These are phyloP conservation scores for Holocentrus rufus DNA, from an alignment of 2,797 vertebrate genomes.

Conservation along the genomic window DNA sequence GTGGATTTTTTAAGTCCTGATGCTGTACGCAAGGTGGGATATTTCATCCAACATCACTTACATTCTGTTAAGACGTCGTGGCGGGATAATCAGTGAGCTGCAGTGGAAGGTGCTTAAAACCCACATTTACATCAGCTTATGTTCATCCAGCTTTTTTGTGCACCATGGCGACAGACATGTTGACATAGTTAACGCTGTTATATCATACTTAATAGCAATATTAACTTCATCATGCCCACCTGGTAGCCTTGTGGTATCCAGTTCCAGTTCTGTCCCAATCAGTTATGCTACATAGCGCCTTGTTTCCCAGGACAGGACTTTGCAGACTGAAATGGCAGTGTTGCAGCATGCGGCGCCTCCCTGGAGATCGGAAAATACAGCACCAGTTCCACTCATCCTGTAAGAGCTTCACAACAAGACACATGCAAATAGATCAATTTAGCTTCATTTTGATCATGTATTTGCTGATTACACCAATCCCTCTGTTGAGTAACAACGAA, in stretches of 20 bases:
- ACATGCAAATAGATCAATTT: background rate
- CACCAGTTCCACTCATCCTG: background rate
- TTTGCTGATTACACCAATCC: background rate
- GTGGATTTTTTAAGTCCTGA: background rate
- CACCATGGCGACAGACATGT: background rate
- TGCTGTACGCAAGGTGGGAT: background rate
- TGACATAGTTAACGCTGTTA: conserved; percentile 17
- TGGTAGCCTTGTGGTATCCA: background rate
- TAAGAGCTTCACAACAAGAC: background rate
- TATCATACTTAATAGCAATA: conserved; percentile 45
- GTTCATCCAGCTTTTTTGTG: background rate
- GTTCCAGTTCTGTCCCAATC: background rate
- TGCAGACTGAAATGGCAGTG: background rate
- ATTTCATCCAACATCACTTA: conserved; percentile 10
- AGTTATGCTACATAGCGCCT: background rate
- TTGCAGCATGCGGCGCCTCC: background rate
- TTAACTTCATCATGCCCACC: conserved; percentile 9
- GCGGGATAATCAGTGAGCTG: conserved; percentile 16
- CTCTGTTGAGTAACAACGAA: background rate
- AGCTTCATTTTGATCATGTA: background rate
- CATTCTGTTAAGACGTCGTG: conserved; percentile 7
- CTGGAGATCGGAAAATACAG: background rate
- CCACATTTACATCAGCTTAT: conserved; percentile 3
- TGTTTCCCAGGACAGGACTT: background rate
- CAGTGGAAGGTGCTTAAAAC: conserved; percentile 7